phyloP scores from a whole-genome alignment of 1,140 invertebrate species.

The Temnothorax curvispinosus region DNA sequence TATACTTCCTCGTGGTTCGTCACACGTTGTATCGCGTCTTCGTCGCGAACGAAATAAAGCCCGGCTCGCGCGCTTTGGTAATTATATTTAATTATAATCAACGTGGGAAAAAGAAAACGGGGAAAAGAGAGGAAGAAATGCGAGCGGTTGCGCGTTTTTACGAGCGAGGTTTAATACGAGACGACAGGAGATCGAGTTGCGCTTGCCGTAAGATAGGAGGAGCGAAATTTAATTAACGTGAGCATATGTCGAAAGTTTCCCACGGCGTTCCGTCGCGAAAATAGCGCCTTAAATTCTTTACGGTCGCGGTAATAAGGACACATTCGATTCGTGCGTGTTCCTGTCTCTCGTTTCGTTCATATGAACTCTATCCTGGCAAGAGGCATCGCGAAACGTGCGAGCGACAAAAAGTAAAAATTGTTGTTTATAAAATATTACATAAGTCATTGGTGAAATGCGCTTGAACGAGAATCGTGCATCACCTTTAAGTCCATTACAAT shows the following conservation, averaged over 20 bases:
- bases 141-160: constrained; percentile 21
- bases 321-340: constrained; percentile 10
- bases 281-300: constrained; percentile 13
- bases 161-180: constrained; percentile 16
- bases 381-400: not conserved
- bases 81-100: constrained; percentile 46
- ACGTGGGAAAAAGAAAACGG: not conserved
- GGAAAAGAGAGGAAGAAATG: not conserved
- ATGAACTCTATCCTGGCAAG: not conserved
- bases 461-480: constrained; percentile 6
- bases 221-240: constrained; percentile 40
- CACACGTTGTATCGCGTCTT: not conserved
- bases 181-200: not conserved
- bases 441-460: not conserved
- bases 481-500: constrained; percentile 33
- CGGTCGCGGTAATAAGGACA: constrained; percentile 11
- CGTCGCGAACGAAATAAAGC: not conserved
- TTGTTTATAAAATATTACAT: not conserved
- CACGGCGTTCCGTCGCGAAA: not conserved
- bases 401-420: not conserved
- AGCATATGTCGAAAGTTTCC: constrained; percentile 12
- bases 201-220: not conserved
- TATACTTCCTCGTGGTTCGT: not conserved
- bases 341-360: not conserved
- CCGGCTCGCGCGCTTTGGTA: not conserved